Evolutionary conservation across 2,888 invertebrate genomes (phyloP).

Genomic region (Drosophila anomelani): DNA sequence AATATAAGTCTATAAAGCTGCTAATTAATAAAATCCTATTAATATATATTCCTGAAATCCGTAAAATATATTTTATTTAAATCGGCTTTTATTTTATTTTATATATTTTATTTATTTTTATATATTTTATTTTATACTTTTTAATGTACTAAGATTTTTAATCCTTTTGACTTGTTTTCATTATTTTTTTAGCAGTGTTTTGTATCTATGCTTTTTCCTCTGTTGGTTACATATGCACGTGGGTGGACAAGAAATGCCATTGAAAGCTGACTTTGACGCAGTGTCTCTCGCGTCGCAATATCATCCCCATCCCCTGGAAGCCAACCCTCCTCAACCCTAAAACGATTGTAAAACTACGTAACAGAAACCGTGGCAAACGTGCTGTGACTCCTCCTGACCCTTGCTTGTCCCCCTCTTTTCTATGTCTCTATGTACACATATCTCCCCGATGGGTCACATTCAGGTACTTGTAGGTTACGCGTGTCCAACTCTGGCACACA

Average conservation of each 20-base stretch:
- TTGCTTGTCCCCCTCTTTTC: not conserved
- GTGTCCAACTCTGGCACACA: not conserved
- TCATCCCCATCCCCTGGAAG: not conserved
- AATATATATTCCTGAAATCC: not conserved
- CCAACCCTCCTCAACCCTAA: not conserved
- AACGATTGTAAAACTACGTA: slow-evolving; percentile 22
- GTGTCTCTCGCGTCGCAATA: slow-evolving; percentile 14
- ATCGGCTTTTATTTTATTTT: too few species aligned
- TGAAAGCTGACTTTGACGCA: slow-evolving; percentile 48
- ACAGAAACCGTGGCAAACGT: slow-evolving; percentile 4
- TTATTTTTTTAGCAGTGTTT: not conserved
- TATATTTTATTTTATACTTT: too few species aligned
- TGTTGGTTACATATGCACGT: slow-evolving; percentile 28
- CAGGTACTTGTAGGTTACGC: slow-evolving; percentile 9
- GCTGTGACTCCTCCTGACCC: not conserved
- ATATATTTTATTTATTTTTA: too few species aligned
- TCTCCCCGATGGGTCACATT: slow-evolving; percentile 13
- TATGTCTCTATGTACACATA: not conserved
- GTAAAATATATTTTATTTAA: not conserved
- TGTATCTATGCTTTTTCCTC: not conserved
- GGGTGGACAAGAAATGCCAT: slow-evolving; percentile 31
- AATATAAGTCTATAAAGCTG: too few species aligned
- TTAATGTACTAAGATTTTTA: not conserved
- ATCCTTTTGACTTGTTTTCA: too few species aligned
- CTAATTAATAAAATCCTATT: not conserved